Evolutionary conservation across 2,888 invertebrate genomes (phyloP).

Genomic region (Lottia gigantea): DNA sequence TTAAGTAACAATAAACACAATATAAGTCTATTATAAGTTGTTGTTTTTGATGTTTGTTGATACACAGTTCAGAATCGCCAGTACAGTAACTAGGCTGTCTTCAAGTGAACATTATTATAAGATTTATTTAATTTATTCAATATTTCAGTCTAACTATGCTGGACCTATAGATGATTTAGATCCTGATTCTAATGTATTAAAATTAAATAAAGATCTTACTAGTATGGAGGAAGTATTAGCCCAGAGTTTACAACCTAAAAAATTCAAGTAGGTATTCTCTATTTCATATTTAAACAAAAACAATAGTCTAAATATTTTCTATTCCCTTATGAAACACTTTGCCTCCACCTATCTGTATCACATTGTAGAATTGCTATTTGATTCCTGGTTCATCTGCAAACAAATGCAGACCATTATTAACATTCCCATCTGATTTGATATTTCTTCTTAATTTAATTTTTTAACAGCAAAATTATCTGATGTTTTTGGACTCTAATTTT

Average conservation of each 20-base stretch:
- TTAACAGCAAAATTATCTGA: no score
- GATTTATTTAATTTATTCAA: not conserved
- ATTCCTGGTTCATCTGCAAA: not conserved
- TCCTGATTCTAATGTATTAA: slow-evolving; percentile 80
- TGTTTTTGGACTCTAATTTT: no score
- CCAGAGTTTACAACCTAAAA: slow-evolving; percentile 80
- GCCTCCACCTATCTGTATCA: not conserved
- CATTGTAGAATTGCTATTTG: not conserved
- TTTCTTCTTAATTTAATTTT: no score
- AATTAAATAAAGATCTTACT: slow-evolving; percentile 81
- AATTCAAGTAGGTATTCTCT: slow-evolving; percentile 76
- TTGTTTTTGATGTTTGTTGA: no score
- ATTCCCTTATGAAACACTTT: not conserved
- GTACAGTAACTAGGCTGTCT: no score
- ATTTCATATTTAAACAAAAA: not conserved
- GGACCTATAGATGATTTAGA: slow-evolving; percentile 80
- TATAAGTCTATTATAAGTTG: no score
- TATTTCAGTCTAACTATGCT: slow-evolving; percentile 54
- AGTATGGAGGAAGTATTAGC: slow-evolving; percentile 83
- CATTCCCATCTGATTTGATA: no score
- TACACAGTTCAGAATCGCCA: no score
- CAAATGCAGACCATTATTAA: no score
- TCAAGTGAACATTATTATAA: no score
- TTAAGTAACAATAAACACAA: no score
- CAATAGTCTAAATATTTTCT: not conserved